Evolutionary conservation across 2,113 vertebrate genomes (phyloP), one percentile per base, ranked within the genome.

Genomic region (Phyllopteryx taeniolatus): DNA sequence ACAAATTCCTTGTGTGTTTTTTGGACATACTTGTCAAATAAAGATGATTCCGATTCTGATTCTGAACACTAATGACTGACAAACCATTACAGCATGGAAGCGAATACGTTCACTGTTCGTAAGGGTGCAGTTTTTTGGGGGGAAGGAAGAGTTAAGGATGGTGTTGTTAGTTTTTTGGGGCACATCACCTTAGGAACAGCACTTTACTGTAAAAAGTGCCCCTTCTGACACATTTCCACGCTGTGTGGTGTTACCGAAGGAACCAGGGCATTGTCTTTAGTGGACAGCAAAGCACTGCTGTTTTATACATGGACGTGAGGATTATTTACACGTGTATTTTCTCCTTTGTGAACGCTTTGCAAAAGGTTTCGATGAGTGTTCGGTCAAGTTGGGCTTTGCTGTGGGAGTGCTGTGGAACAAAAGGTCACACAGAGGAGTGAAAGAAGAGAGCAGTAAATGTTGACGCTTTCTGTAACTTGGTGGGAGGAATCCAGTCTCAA

Each of bases 361-460:
- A 11, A 56, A 56, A 22, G 53, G 9, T 14, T 56, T 56, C 20
- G 20, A 2, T 12, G 20, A 11, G 20, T 19, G 53, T 11, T 22
- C 2, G 53, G 20, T 56, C 53, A 22, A 0, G n/a, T 59, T 14
- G 56, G 22, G 22, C 27, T 59, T 14, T 27, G 56, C 56, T 22
- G 53, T 22, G 9, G 53, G 35, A 43, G 35, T 63, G 19, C 19
- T 15, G 20, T 13, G 5, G 6, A 22, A 44, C 62, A 65, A 65
- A 59, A 65, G 62, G 39, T 64, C 62, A 44, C 19, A 2, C 39
- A 27, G n/a, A 65, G 62, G 46, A 67, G 65, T 51, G 60, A 54
- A 56, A 44, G 22, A 12, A 22, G 13, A 22, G n/a, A 44, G 39
- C 39, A 44, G 20, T 17, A 31, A 8, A 10, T 14, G 0, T 56